Conservation (phyloP, 2,797 vertebrate genomes). For the Enteromius viviparus region DNA sequence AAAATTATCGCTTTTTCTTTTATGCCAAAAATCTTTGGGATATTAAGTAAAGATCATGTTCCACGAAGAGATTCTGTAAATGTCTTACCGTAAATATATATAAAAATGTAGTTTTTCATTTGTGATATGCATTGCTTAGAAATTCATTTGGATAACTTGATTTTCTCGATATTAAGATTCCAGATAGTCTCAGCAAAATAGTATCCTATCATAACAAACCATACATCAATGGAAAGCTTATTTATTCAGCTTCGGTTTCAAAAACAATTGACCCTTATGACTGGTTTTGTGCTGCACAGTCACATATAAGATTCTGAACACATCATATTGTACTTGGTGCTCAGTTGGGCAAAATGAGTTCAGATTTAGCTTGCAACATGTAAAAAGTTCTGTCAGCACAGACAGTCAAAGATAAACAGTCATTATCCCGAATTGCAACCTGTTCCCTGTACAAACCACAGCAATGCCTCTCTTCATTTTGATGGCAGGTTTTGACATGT, state of each 20-base stretch:
- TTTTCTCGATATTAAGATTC: neutral
- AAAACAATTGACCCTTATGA: neutral
- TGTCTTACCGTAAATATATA: neutral
- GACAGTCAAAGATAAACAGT: constrained; percentile 2
- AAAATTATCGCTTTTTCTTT: neutral
- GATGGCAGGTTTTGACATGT: neutral
- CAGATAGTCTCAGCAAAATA: neutral
- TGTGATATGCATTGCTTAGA: neutral
- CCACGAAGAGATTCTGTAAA: neutral
- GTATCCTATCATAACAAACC: neutral
- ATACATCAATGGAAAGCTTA: neutral
- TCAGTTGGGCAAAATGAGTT: neutral
- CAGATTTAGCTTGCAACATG: neutral
- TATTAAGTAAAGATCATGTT: neutral
- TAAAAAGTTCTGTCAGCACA: neutral
- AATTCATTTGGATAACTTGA: neutral
- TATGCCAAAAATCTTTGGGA: neutral
- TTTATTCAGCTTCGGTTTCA: neutral
- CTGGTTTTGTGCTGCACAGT: neutral
- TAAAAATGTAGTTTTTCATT: neutral
- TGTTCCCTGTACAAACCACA: neutral
- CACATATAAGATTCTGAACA: neutral
- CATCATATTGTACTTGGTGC: neutral
- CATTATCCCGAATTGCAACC: constrained; percentile 1
- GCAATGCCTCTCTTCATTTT: constrained; percentile 1